phyloP scores from a whole-genome alignment of 2,888 invertebrate species.

The Xylota sylvarum region DNA sequence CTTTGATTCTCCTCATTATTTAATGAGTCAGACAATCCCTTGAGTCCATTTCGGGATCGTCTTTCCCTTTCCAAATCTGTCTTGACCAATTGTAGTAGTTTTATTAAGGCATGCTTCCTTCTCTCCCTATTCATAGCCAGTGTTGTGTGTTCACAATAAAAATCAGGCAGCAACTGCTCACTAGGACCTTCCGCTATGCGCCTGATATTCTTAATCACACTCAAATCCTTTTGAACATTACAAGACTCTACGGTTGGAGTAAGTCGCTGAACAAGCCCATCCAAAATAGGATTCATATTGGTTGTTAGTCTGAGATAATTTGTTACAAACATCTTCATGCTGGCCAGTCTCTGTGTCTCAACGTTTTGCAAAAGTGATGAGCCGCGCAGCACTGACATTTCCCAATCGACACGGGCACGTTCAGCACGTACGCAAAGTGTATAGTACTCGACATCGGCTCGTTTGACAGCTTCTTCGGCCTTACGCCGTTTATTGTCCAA shows the following conservation, averaged over 20 bases:
- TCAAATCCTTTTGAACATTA: slow-evolving; percentile 84
- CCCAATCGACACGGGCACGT: slow-evolving; percentile 95
- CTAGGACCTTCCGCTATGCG: slow-evolving; percentile 86
- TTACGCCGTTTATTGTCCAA: slow-evolving; percentile 95
- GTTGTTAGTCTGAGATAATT: slow-evolving; percentile 88
- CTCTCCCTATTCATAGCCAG: slow-evolving; percentile 96
- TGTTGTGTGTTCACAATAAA: slow-evolving; percentile 97
- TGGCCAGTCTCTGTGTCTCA: slow-evolving; percentile 94
- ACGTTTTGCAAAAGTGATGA: slow-evolving; percentile 94
- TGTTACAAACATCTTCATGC: slow-evolving; percentile 90
- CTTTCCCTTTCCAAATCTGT: slow-evolving; percentile 95
- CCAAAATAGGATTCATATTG: slow-evolving; percentile 92
- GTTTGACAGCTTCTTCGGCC: slow-evolving; percentile 95
- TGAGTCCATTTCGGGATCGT: slow-evolving; percentile 94
- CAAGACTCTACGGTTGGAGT: slow-evolving; percentile 83
- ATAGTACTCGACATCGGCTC: slow-evolving; percentile 97
- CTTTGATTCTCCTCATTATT: slow-evolving; percentile 96
- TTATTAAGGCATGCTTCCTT: slow-evolving; percentile 93
- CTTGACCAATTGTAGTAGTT: slow-evolving; percentile 93
- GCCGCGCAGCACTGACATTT: slow-evolving; percentile 94
- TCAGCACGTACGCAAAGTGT: slow-evolving; percentile 96
- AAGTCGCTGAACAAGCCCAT: slow-evolving; percentile 86
- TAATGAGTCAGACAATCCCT: slow-evolving; percentile 95
- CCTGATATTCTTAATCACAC: slow-evolving; percentile 84
- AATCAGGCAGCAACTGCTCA: slow-evolving; percentile 96